Base-by-base conservation (phyloP, 2,113 vertebrate genomes). In the Isichthys henryi region DNA sequence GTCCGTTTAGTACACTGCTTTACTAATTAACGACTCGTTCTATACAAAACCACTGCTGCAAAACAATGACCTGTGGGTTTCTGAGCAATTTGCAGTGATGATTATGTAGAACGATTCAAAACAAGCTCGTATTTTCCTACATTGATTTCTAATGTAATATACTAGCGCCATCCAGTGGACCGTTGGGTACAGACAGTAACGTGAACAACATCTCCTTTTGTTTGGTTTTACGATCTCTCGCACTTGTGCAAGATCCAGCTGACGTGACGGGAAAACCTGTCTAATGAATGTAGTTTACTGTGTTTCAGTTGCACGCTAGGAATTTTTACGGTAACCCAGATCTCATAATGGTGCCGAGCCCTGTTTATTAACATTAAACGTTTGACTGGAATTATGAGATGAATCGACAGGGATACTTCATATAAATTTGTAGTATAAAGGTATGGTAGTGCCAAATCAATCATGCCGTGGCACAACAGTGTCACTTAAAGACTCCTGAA, bases 61-160 rank as follows among this genome's bases (percentile, higher is more conserved):
- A 45, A 84, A 84, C 74, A 84, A 48, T 46, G 82, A 84, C 82
- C 82, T 45, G 35, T 84, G 82, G 82, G 82, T 84, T 84, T 84
- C 45, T 23, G 39, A 48, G 45, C 19, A 48, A 48, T 84, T 48
- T 84, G 82, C 39, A 84, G 82, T 48, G 82, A 46, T 84, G 45
- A 84, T 84, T 84, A 84, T 84, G 74, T 84, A 84, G 43, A 46
- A 84, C 39, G 82, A 84, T 49, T 45, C 82, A 84, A 84, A 84
- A 84, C 45, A 84, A 84, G 82, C 9, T 39, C 46, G 8, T 23
- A 8, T 84, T 84, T 45, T 23, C 43, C 23, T 11, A 7, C 45
- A 9, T 84, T 21, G 45, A 21, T 84, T 46, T 84, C 82, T 84
- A 48, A 45, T 48, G 23, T 11, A n/a, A 46, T 84, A 11, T 84